A percentile compares a stretch with the other conserved stretches of the same genome.
Conservation (phyloP, 2,888 invertebrate species). For the Epinotia brunnichana region DNA sequence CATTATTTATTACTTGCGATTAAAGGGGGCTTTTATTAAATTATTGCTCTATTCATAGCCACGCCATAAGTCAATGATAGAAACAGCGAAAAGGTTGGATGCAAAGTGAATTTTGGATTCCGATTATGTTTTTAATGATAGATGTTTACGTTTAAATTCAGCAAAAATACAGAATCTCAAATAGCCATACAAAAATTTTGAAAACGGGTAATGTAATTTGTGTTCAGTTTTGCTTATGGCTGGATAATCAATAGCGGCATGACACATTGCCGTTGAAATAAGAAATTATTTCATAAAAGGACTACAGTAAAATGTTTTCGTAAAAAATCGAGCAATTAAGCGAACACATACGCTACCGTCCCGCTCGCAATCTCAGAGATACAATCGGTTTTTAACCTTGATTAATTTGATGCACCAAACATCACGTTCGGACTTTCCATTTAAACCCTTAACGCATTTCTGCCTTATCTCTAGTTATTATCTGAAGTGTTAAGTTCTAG, state of each 20-base stretch:
- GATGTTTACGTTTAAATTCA: background rate
- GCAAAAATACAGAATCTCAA: background rate
- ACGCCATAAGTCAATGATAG: constrained; percentile 4
- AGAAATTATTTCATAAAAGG: background rate
- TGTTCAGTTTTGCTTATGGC: too few relatives aligned
- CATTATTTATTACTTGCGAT: constrained; percentile 59
- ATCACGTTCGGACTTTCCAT: constrained; percentile 41
- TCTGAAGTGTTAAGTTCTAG: constrained; percentile 57
- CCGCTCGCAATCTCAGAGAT: constrained; percentile 24
- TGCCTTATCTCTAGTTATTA: constrained; percentile 43
- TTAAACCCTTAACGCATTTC: constrained; percentile 44
- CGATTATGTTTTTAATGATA: too few relatives aligned
- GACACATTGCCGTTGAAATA: too few relatives aligned
- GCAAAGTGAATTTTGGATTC: background rate
- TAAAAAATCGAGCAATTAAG: constrained; percentile 5
- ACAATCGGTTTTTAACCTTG: constrained; percentile 29
- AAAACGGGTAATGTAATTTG: background rate
- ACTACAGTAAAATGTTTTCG: background rate
- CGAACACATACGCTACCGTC: constrained; percentile 9
- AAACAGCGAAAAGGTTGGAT: background rate
- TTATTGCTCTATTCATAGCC: constrained; percentile 50
- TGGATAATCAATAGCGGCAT: too few relatives aligned
- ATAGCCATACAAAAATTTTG: background rate
- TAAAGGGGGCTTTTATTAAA: constrained; percentile 54
- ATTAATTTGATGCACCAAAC: constrained; percentile 42